A percentile compares a stretch with the other conserved stretches of the same genome.
phyloP scores from a whole-genome alignment of 2,113 vertebrate species.

The Spilogale gracilis region DNA sequence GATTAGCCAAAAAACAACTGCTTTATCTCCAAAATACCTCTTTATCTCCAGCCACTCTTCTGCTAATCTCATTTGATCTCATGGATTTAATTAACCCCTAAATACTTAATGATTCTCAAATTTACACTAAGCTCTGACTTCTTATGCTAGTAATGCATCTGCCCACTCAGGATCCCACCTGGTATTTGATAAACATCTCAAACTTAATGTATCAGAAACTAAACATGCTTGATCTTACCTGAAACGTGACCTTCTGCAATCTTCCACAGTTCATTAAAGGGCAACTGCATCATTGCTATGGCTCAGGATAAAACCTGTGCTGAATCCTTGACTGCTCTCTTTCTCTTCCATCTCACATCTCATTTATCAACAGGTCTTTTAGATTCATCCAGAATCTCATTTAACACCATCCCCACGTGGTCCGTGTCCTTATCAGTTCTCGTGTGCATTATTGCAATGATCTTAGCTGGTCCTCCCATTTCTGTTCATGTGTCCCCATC shows the following conservation, averaged over 20 bases:
- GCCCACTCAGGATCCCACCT: background rate
- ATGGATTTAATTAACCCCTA: background rate
- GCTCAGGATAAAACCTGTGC: background rate
- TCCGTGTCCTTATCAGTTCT: background rate
- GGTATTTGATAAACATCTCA: background rate
- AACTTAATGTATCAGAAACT: background rate
- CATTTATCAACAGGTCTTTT: background rate
- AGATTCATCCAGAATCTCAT: background rate
- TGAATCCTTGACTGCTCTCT: background rate
- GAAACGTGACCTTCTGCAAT: background rate
- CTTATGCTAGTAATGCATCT: background rate
- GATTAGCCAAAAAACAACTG: background rate
- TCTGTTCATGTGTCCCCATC: background rate
- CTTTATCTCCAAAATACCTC: background rate
- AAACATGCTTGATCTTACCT: background rate
- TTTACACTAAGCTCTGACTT: background rate
- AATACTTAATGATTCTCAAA: background rate
- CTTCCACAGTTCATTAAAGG: background rate
- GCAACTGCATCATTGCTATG: background rate
- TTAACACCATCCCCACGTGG: background rate
- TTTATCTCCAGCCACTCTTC: background rate
- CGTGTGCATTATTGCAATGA: background rate
- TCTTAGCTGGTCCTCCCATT: background rate
- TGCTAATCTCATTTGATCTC: background rate
- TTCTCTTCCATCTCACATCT: background rate